Evolutionary conservation across 2,797 vertebrate genomes (phyloP).

Genomic region (Oryzias sinensis): DNA sequence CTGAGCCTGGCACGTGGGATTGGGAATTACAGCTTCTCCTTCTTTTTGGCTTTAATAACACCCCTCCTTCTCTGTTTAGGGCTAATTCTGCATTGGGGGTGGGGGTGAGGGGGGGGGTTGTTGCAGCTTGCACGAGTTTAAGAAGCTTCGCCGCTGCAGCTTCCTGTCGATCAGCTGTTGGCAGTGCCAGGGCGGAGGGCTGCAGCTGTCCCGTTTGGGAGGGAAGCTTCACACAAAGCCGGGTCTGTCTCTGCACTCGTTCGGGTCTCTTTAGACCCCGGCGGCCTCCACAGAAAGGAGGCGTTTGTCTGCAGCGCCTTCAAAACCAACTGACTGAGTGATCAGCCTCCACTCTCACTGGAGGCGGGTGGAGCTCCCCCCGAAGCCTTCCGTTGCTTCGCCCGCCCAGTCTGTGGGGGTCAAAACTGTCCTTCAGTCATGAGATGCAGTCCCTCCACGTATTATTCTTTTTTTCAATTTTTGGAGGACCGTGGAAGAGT

Average conservation of each 20-base stretch:
- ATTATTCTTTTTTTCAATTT: background rate
- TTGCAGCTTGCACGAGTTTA: too few relatives aligned
- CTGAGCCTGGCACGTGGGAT: constrained; percentile 24
- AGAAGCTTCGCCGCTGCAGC: constrained; percentile 19
- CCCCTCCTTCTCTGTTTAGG: constrained; percentile 38
- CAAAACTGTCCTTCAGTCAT: too few relatives aligned
- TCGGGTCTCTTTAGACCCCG: constrained; percentile 36
- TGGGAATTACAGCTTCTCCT: constrained; percentile 40
- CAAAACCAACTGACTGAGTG: constrained; percentile 60
- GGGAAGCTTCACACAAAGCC: constrained; percentile 71
- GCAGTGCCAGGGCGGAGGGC: constrained; percentile 20
- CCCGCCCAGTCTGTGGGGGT: constrained; percentile 52
- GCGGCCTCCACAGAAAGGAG: constrained; percentile 60
- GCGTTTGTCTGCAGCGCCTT: constrained; percentile 63
- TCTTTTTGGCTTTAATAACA: constrained; percentile 46
- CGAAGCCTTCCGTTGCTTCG: constrained; percentile 53
- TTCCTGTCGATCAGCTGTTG: constrained; percentile 36
- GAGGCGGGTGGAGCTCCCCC: constrained; percentile 55
- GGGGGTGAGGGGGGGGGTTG: too few relatives aligned
- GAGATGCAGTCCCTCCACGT: background rate
- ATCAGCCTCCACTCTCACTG: constrained; percentile 55
- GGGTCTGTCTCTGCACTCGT: constrained; percentile 56
- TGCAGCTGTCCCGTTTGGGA: constrained; percentile 71
- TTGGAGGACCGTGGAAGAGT: constrained; percentile 15
- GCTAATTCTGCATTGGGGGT: constrained; percentile 39